Evolutionary conservation across 2,113 vertebrate species (phyloP).

Genomic region (Syrrhaptes paradoxus): DNA sequence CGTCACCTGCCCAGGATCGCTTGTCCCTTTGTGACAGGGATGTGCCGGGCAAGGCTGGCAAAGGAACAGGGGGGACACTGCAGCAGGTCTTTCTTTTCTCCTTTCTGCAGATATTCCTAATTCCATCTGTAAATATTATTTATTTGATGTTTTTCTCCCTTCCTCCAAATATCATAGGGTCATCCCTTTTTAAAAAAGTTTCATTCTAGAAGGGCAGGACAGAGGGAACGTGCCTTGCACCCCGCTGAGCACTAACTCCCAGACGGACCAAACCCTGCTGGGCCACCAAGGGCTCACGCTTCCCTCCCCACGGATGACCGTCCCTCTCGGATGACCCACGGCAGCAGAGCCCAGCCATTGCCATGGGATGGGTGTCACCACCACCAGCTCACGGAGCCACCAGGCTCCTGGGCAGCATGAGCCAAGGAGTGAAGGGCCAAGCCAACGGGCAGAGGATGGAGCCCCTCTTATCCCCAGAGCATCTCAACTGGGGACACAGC

Average conservation of each 20-base stretch:
- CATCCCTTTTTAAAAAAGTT: neutral
- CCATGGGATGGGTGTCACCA: neutral
- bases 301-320: neutral
- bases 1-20: neutral
- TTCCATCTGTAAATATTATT: neutral
- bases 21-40: neutral
- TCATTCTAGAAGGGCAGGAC: neutral
- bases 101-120: neutral
- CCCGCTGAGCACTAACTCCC: neutral
- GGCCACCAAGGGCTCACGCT: neutral
- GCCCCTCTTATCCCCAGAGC: neutral
- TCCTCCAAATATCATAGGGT: neutral
- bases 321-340: accelerated
- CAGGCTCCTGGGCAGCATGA: neutral
- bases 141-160: neutral
- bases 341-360: neutral
- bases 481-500: neutral
- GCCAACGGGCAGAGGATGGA: accelerated
- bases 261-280: accelerated
- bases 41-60: neutral
- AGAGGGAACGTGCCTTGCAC: neutral
- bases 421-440: neutral
- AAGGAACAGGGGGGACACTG: neutral
- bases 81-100: neutral
- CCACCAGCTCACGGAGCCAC: neutral